These are phyloP conservation scores for Vanessa atalanta DNA, from an alignment of 1,140 invertebrate species.

Conservation along the genomic window DNA sequence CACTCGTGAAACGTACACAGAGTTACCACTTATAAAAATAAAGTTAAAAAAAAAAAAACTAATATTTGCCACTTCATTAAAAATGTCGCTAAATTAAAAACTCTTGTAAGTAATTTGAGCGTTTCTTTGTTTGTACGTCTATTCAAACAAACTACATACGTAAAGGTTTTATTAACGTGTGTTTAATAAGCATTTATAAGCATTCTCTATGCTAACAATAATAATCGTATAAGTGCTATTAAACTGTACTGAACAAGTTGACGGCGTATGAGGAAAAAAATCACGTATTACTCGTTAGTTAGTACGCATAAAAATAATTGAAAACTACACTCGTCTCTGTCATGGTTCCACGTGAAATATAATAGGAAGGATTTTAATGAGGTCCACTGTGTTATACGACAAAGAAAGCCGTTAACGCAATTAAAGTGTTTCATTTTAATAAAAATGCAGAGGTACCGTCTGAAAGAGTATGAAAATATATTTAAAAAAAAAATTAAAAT, in stretches of 20 bases:
- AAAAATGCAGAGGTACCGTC: background rate
- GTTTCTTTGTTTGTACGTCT: too few species aligned
- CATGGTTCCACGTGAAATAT: conserved; percentile 22
- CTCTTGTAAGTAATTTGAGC: too few species aligned
- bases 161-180: too few species aligned
- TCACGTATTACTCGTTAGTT: background rate
- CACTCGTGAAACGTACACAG: too few species aligned
- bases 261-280: conserved; percentile 1
- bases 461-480: background rate
- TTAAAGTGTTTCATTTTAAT: conserved; percentile 8
- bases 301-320: conserved; percentile 28
- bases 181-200: too few species aligned
- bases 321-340: conserved; percentile 11
- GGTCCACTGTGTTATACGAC: background rate
- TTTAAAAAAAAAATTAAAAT: background rate
- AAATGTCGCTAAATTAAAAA: too few species aligned
- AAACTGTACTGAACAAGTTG: background rate
- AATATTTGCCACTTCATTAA: too few species aligned
- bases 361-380: conserved; percentile 32
- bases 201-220: too few species aligned
- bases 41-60: too few species aligned
- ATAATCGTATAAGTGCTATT: too few species aligned
- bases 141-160: too few species aligned
- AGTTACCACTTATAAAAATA: too few species aligned
- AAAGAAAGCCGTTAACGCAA: background rate